Evolutionary conservation across 1,140 invertebrate species (phyloP), one percentile per base, ranked within the genome.

Genomic region (Drosophila melanica): DNA sequence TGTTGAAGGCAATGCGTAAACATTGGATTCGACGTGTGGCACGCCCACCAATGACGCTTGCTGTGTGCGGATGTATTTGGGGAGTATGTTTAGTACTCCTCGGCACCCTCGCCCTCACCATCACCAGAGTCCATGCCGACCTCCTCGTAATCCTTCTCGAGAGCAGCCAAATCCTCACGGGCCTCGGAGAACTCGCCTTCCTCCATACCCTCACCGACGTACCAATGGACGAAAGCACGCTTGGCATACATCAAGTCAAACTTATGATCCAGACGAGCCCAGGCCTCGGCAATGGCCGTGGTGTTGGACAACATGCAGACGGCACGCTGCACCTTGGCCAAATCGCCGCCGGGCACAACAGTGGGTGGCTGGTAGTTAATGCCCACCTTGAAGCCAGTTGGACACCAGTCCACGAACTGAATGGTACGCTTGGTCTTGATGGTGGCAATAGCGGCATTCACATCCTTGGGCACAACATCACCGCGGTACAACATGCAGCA

Each of bases 371-470:
- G 95, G 92, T 96, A 96, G 92, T 96, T 96, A 92, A 96, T 96
- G 75, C 95, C 95, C 14, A 96, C 95, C 93, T 96, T 96, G 94
- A 96, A 97, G 73, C 96, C 96, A 80, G 97, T 97, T 47, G 96
- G 97, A 92, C 96, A 97, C 97, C 97, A 97, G 93, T 97, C 97
- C 18, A 98, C 97, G 92, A 98, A 98, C 92, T 97, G 95, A 81
- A 98, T 96, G 75, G 95, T 95, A 57, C 95, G 93, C 93, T 97
- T 96, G 77, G 95, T 96, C 93, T 97, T 97, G 93, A 97, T 96
- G 79, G 95, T 95, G 7, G 96, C 96, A 92, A 98, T 97, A 37
- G 96, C 95, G 8, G 95, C 95, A 90, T 97, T 96, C 11, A 97
- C 96, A 79, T 96, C 96, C 92, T 96, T 96, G 59, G 95, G 95